Base-by-base conservation (phyloP, 2,797 vertebrate genomes). In the Clarias laeviceps region DNA sequence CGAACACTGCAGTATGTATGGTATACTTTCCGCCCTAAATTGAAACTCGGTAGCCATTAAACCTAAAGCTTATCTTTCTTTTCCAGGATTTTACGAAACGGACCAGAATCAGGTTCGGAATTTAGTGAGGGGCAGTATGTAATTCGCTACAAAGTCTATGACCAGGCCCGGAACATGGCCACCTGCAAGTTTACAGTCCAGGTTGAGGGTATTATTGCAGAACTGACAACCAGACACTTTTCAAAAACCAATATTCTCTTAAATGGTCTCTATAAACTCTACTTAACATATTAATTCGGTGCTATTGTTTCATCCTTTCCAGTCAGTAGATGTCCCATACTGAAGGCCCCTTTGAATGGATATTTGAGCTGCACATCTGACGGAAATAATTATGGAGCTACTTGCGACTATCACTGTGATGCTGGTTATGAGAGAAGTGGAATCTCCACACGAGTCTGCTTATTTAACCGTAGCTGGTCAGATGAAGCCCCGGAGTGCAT, bases 171-270 rank as follows among this genome's bases (percentile, higher is more conserved):
- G 90, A 99, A 99, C 92, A 93, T 96, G 85, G 98, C 97, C 0
- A 96, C 96, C 92, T 99, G 98, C 97, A 99, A 99, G 92, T 99
- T 99, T 89, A 94, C 96, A 8, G 86, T 99, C 80, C 96, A 96
- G 17, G 94, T 99, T 80, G 96, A 97, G 93, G 98, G 98, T 98
- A 93, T 93, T 91, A 80, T 59, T 59, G 17, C 11, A 17, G 54
- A 81, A 86, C 11, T 12, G 70, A 74, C 22, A 34, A 37, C 0
- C 27, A 68, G 32, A 56, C 82, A 77, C 14, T 40, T 20, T 56
- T 77, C 3, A 27, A 5, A 73, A 83, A 82, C 0, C 20, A 3
- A 17, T 68, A 2, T 61, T 6, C n/a, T 27, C 24, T 20, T n/a
- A 62, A 62, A 79, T n/a, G 57, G 4, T 18, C 50, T 76, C 22